These are phyloP conservation scores for Panthera tigris DNA, from an alignment of 2,113 vertebrate genomes.

Conservation along the genomic window DNA sequence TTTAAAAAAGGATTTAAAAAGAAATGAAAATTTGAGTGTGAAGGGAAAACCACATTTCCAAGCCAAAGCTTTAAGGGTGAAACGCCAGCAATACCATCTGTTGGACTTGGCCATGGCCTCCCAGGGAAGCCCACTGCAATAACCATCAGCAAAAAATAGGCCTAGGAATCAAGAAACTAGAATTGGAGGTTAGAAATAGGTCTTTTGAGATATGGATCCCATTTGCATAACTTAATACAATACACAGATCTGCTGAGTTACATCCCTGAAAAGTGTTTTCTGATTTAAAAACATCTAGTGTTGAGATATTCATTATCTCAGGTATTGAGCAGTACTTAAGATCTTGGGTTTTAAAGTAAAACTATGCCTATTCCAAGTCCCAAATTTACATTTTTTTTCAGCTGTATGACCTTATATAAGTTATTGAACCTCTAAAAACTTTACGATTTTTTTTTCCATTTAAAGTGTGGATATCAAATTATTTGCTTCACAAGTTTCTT, in stretches of 20 bases:
- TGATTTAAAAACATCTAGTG: background rate
- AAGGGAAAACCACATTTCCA: background rate
- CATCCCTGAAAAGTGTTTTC: background rate
- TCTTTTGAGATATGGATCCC: background rate
- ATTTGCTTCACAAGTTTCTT: background rate
- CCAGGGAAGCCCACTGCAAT: background rate
- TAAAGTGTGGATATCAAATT: background rate
- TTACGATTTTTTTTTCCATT: background rate
- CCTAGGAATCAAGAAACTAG: background rate
- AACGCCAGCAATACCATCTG: slow-evolving; percentile 78
- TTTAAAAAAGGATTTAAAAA: background rate
- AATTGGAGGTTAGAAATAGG: background rate
- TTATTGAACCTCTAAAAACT: background rate
- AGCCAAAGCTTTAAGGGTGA: background rate
- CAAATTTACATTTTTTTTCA: background rate
- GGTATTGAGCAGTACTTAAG: background rate
- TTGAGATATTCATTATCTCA: background rate
- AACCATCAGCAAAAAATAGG: background rate
- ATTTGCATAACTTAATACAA: background rate
- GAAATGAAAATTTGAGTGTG: background rate
- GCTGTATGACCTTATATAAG: background rate
- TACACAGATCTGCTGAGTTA: background rate
- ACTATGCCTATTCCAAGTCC: background rate
- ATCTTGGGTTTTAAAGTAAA: background rate
- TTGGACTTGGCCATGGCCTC: slow-evolving; percentile 29